These are phyloP conservation scores for Psylliodes chrysocephalus DNA, from an alignment of 2,888 invertebrate genomes.

Conservation along the genomic window DNA sequence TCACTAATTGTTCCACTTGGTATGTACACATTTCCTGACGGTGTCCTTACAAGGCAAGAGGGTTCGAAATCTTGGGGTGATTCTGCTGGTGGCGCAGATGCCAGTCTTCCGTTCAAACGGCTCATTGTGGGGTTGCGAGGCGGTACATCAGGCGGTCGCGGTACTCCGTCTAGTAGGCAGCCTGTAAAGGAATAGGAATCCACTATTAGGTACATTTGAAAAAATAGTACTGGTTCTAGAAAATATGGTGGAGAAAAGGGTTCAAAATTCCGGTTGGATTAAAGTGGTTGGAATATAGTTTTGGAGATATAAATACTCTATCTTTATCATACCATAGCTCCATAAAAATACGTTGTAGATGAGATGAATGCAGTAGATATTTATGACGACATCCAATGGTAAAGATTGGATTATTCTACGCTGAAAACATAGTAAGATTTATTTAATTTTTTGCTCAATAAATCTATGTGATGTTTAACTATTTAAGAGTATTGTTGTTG, in stretches of 20 bases:
- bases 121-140: slow-evolving; percentile 92
- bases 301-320: too few species aligned
- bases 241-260: slow-evolving; percentile 26
- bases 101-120: slow-evolving; percentile 88
- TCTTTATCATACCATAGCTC: too few species aligned
- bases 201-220: slow-evolving; percentile 35
- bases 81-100: slow-evolving; percentile 80
- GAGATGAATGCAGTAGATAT: too few species aligned
- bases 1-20: slow-evolving; percentile 80
- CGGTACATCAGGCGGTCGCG: slow-evolving; percentile 86
- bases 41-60: slow-evolving; percentile 89
- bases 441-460: too few species aligned
- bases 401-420: too few species aligned
- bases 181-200: slow-evolving; percentile 68
- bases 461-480: too few species aligned
- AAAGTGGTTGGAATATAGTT: too few species aligned
- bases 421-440: too few species aligned
- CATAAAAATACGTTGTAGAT: too few species aligned
- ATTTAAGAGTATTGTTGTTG: too few species aligned
- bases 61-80: slow-evolving; percentile 82
- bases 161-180: slow-evolving; percentile 85
- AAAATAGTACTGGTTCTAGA: not conserved
- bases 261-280: slow-evolving; percentile 11
- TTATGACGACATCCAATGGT: too few species aligned
- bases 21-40: slow-evolving; percentile 94